A percentile compares a stretch with the other conserved stretches of the same genome.
Conservation (phyloP, 2,797 vertebrate genomes). For the Cichlasoma orientale region DNA sequence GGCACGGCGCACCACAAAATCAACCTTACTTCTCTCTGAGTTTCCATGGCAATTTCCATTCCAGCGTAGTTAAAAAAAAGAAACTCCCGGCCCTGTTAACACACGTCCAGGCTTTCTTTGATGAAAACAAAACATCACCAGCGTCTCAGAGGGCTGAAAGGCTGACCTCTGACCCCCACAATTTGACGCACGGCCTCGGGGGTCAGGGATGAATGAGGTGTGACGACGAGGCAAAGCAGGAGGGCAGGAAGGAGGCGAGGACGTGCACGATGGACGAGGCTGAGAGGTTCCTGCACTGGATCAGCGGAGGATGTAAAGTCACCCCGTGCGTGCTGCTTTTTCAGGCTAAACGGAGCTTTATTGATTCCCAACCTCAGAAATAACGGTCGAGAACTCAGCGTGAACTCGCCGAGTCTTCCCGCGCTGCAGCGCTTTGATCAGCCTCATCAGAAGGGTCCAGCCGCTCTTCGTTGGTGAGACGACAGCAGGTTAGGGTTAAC, state of each 20-base stretch:
- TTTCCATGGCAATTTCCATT: conserved; percentile 42
- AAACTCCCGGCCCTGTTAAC: neutral
- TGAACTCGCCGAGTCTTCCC: neutral
- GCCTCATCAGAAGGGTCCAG: neutral
- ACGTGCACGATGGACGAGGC: neutral
- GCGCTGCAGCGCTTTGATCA: neutral
- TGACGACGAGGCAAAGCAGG: conserved; percentile 47
- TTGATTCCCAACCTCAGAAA: neutral
- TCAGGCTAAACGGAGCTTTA: neutral
- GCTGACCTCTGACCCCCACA: conserved; percentile 55
- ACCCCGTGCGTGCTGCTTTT: neutral
- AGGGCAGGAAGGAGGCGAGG: conserved; percentile 43
- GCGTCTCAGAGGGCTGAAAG: conserved; percentile 29
- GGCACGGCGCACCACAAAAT: conserved; percentile 38
- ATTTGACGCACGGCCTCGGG: conserved; percentile 31
- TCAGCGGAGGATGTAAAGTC: neutral
- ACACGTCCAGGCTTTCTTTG: conserved; percentile 31
- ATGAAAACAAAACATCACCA: conserved; percentile 42
- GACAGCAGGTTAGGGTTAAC: neutral
- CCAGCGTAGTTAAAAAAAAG: neutral
- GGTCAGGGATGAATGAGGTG: conserved; percentile 65
- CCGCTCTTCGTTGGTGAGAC: neutral
- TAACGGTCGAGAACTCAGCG: neutral
- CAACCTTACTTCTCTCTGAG: conserved; percentile 29
- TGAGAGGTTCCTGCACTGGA: neutral